These are phyloP conservation scores for Campylorhamphus procurvoides DNA, from an alignment of 2,113 vertebrate species.

Conservation along the genomic window DNA sequence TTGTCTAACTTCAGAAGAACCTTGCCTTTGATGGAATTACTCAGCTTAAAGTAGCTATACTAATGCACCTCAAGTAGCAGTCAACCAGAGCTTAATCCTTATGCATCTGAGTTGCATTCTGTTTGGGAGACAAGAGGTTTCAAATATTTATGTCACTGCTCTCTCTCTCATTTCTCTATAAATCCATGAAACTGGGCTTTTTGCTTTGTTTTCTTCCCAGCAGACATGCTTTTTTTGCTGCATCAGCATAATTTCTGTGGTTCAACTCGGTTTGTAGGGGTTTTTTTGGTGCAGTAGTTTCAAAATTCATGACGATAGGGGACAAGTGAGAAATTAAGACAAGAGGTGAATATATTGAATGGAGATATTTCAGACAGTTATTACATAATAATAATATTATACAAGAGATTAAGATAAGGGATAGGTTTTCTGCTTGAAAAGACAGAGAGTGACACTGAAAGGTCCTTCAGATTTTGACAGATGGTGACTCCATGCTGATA, in stretches of 20 bases:
- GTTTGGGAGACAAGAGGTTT: neutral
- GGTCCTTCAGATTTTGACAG: neutral
- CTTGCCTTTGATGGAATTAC: neutral
- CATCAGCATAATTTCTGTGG: neutral
- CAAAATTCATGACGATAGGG: neutral
- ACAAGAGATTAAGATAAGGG: neutral
- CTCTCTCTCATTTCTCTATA: neutral
- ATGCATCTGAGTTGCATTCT: neutral
- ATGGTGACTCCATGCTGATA: neutral
- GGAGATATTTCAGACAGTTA: neutral
- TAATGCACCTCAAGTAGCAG: neutral
- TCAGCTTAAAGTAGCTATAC: neutral
- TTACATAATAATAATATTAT: neutral
- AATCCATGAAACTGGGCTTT: neutral
- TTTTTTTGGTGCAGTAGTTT: neutral
- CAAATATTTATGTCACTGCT: neutral
- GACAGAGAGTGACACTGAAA: neutral
- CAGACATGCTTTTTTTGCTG: neutral
- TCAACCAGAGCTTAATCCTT: neutral
- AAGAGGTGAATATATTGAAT: neutral
- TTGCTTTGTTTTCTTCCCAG: neutral
- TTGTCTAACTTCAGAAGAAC: neutral
- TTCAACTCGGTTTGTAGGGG: neutral
- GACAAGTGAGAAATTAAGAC: neutral
- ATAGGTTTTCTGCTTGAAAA: neutral